Conservation (phyloP, 2,888 invertebrate species). For the Macaria notata region DNA sequence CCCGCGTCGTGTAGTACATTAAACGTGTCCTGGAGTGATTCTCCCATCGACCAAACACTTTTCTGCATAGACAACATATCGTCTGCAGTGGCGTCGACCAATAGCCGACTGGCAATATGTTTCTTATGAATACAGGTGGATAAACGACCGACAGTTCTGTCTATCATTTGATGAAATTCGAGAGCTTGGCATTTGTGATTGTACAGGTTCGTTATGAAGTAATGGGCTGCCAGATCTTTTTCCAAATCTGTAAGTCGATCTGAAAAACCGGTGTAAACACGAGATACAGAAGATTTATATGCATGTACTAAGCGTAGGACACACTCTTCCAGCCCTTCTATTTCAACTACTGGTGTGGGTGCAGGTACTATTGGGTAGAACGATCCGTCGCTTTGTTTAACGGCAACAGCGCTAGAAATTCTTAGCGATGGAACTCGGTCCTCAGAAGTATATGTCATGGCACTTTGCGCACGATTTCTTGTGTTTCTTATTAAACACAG, state of each 20-base stretch:
- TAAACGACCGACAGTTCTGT: constrained; percentile 38
- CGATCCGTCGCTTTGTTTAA: constrained; percentile 9
- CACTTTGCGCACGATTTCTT: constrained; percentile 38
- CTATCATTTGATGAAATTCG: constrained; percentile 44
- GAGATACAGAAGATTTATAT: constrained; percentile 51
- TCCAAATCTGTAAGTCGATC: constrained; percentile 48
- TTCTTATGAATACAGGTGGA: constrained; percentile 32
- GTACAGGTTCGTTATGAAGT: constrained; percentile 26
- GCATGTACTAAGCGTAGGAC: constrained; percentile 49
- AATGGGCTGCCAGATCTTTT: constrained; percentile 40
- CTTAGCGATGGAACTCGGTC: constrained; percentile 29
- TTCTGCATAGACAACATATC: constrained; percentile 51
- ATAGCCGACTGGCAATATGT: constrained; percentile 22
- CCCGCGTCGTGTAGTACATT: constrained; percentile 57
- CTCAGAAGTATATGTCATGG: constrained; percentile 38
- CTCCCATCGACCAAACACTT: constrained; percentile 54
- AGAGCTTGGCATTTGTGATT: constrained; percentile 22
- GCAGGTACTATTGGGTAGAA: not conserved
- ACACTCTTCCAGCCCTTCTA: constrained; percentile 47
- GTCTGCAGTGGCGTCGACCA: constrained; percentile 38
- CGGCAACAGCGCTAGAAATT: constrained; percentile 32
- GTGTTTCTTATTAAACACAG: constrained; percentile 46
- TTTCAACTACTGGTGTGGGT: constrained; percentile 35
- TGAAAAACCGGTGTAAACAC: constrained; percentile 49
- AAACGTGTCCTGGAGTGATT: constrained; percentile 58